Conservation (phyloP, 2,113 vertebrate species). For the Erythrocercus mccallii region DNA sequence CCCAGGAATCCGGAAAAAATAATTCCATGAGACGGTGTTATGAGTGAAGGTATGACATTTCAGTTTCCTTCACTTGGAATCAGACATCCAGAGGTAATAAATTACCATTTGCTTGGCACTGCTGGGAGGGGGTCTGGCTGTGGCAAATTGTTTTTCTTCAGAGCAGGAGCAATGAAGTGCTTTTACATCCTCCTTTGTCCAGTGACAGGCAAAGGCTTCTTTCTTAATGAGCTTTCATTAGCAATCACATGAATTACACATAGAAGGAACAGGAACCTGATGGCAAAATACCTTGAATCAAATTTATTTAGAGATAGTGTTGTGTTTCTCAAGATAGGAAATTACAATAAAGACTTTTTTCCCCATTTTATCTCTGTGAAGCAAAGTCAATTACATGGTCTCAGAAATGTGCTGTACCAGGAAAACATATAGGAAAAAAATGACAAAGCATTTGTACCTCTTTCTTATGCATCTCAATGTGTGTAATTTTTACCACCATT, state of each 20-base stretch:
- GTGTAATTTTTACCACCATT: background rate
- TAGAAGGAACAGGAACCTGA: background rate
- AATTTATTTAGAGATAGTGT: background rate
- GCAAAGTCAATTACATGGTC: background rate
- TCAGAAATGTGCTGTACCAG: background rate
- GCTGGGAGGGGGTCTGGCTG: background rate
- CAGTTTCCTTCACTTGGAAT: slow-evolving; percentile 57
- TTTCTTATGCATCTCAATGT: background rate
- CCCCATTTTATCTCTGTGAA: background rate
- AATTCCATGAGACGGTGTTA: slow-evolving; percentile 74
- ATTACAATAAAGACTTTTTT: background rate
- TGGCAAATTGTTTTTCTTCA: slow-evolving; percentile 49
- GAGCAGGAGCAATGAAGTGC: background rate
- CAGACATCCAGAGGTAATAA: slow-evolving; percentile 61
- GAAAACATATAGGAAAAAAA: background rate
- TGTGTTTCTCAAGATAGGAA: no score
- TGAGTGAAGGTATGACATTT: slow-evolving; percentile 78
- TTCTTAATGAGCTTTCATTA: slow-evolving; percentile 25
- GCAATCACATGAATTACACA: background rate
- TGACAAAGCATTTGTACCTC: background rate
- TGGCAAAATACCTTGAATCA: background rate
- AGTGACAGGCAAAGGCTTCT: background rate
- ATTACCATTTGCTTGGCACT: slow-evolving; percentile 4
- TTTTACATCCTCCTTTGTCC: background rate
- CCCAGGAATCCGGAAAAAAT: slow-evolving; percentile 86